These are phyloP conservation scores for Drepana arcuata DNA, from an alignment of 1,140 invertebrate genomes.

Conservation along the genomic window DNA sequence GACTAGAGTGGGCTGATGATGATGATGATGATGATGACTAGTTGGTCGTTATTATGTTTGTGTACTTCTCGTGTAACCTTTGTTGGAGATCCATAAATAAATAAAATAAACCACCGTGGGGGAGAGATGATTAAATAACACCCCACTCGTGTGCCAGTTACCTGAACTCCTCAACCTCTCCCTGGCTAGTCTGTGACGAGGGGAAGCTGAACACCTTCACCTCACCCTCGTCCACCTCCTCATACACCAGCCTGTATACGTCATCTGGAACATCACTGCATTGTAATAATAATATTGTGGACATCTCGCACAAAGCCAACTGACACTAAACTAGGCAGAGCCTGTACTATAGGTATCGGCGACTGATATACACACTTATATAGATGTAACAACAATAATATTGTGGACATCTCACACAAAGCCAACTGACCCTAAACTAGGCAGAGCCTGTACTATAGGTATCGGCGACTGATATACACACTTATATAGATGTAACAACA, in stretches of 20 bases:
- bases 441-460: too few relatives aligned
- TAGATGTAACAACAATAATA: too few relatives aligned
- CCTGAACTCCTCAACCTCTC: slow-evolving; percentile 89
- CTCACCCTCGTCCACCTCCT: slow-evolving; percentile 95
- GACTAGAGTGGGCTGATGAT: background rate
- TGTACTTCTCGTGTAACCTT: background rate
- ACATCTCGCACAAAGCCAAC: too few relatives aligned
- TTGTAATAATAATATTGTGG: too few relatives aligned
- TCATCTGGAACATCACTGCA: slow-evolving; percentile 73
- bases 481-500: too few relatives aligned
- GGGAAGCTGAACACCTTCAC: slow-evolving; percentile 94
- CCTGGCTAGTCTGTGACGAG: slow-evolving; percentile 81
- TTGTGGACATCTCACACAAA: too few relatives aligned
- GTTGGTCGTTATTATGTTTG: background rate
- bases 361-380: too few relatives aligned
- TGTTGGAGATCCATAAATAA: background rate
- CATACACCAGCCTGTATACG: slow-evolving; percentile 92
- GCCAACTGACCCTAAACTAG: too few relatives aligned
- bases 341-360: too few relatives aligned
- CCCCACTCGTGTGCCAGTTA: too few relatives aligned
- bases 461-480: too few relatives aligned
- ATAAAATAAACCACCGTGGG: background rate
- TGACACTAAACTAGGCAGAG: too few relatives aligned
- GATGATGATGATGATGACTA: background rate
- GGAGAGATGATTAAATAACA: background rate